These are phyloP conservation scores for Picus viridis DNA, from an alignment of 2,797 vertebrate genomes.

Conservation along the genomic window DNA sequence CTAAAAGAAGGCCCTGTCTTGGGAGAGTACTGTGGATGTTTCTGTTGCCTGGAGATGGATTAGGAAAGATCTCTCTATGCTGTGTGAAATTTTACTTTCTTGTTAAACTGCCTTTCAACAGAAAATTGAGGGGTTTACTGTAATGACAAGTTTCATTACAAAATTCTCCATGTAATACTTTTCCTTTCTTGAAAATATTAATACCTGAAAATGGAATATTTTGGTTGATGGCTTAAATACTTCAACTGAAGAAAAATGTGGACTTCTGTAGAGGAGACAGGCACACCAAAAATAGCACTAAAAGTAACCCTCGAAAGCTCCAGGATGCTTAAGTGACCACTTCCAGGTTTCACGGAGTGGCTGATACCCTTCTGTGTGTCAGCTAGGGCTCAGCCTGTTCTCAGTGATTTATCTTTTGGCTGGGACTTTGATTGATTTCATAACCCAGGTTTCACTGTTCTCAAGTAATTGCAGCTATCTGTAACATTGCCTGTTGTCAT, in stretches of 20 bases:
- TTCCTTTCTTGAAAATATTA: constrained; percentile 1
- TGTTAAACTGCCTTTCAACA: neutral
- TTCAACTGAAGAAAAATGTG: neutral
- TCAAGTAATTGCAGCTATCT: neutral
- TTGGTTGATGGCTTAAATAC: neutral
- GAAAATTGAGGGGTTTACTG: neutral
- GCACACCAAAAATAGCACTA: neutral
- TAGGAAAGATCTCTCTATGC: neutral
- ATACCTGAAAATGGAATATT: neutral
- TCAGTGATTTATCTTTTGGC: neutral
- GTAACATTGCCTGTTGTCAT: constrained; percentile 12
- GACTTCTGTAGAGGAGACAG: neutral
- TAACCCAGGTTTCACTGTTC: neutral
- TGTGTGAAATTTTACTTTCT: neutral
- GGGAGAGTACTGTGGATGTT: neutral
- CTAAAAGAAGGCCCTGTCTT: neutral
- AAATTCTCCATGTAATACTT: neutral
- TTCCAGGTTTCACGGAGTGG: neutral
- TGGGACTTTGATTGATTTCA: neutral
- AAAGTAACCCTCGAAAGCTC: neutral
- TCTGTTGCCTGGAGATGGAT: neutral
- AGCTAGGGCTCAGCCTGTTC: neutral
- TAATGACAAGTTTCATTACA: neutral
- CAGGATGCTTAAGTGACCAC: neutral
- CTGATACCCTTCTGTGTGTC: neutral